phyloP scores from a whole-genome alignment of 2,888 invertebrate genomes.

The Apamea anceps region DNA sequence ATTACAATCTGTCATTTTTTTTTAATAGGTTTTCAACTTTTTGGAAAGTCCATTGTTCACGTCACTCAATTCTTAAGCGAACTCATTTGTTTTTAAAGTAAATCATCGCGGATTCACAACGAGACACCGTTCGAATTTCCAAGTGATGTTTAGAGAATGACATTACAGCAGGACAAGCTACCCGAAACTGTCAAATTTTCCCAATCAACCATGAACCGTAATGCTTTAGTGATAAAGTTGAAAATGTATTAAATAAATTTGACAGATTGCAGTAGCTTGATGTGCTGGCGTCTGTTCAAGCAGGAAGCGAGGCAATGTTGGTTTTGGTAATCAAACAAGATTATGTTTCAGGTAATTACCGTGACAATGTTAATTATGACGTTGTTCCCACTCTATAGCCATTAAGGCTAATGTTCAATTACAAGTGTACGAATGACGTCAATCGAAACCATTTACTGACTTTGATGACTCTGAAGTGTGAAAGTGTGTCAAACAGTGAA shows the following conservation, averaged over 20 bases:
- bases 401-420: constrained; percentile 29
- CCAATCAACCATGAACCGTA: no score
- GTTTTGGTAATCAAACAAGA: constrained; percentile 9
- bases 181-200: no score
- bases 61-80: background rate
- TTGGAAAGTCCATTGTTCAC: background rate
- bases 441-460: constrained; percentile 7
- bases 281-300: background rate
- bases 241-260: no score
- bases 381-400: background rate
- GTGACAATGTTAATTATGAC: constrained; percentile 14
- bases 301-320: background rate
- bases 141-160: background rate
- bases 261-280: no score
- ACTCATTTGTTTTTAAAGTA: constrained; percentile 2
- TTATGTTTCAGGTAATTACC: constrained; percentile 8
- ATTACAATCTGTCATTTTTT: no score
- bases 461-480: constrained; percentile 1
- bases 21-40: no score
- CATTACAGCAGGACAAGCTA: no score
- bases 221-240: no score
- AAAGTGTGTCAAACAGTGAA: constrained; percentile 1
- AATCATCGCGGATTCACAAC: background rate
- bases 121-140: background rate
- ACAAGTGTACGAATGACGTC: constrained; percentile 21